phyloP scores from a whole-genome alignment of 2,888 invertebrate genomes.

The Flexamia atlantica region DNA sequence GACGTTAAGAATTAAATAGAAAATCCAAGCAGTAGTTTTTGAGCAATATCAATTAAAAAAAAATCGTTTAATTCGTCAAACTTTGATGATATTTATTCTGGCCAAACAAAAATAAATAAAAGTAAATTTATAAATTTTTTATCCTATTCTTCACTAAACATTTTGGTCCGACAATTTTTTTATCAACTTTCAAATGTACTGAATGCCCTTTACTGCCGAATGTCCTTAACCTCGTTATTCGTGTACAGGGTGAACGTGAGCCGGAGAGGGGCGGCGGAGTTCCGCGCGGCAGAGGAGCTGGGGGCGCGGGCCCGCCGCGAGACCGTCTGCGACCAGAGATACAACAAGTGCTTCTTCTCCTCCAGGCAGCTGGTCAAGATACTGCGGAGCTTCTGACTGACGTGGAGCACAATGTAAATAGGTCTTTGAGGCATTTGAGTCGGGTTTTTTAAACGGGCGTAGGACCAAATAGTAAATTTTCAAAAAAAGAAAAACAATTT shows the following conservation, averaged over 20 bases:
- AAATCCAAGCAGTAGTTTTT: too few relatives aligned
- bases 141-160: background rate
- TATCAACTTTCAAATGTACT: background rate
- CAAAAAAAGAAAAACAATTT: too few relatives aligned
- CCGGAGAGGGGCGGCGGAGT: background rate
- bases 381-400: slow-evolving; percentile 1
- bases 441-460: too few relatives aligned
- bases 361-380: slow-evolving; percentile 32
- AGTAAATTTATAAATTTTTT: too few relatives aligned
- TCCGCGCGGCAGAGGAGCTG: slow-evolving; percentile 8
- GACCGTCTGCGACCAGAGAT: slow-evolving; percentile 12
- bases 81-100: too few relatives aligned
- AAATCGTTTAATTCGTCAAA: too few relatives aligned
- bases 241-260: slow-evolving; percentile 6
- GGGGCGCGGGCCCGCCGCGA: slow-evolving; percentile 5
- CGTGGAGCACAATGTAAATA: background rate
- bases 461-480: too few relatives aligned
- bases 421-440: too few relatives aligned
- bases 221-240: background rate
- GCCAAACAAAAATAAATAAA: background rate
- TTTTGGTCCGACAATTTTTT: background rate
- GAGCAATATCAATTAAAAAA: too few relatives aligned
- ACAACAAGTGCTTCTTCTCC: slow-evolving; percentile 42
- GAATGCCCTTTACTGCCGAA: background rate
- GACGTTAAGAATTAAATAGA: too few relatives aligned